A percentile compares a stretch with the other conserved stretches of the same genome.
Evolutionary conservation across 1,140 invertebrate genomes (phyloP).

Genomic region (Dermatophagoides farinae): DNA sequence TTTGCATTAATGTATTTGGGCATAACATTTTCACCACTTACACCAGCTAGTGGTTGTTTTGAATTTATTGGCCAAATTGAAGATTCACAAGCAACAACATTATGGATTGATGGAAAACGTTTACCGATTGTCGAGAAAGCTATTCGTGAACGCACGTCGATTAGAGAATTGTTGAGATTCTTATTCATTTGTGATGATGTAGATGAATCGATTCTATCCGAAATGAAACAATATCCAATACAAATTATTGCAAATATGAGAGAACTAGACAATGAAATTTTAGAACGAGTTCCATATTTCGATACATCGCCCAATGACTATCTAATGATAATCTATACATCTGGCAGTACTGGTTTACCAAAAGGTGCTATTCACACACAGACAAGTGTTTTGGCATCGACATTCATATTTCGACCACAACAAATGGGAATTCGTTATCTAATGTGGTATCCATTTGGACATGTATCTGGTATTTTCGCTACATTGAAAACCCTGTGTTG

Average conservation of each 20-base stretch:
- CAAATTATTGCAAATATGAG: no score
- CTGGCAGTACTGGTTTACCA: conserved; percentile 31
- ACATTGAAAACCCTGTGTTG: neutral
- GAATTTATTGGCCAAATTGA: neutral
- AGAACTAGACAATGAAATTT: neutral
- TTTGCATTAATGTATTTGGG: neutral
- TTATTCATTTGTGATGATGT: no score
- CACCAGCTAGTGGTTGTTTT: neutral
- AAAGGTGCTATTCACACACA: conserved; percentile 32
- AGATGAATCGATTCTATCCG: no score
- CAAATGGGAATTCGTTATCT: neutral
- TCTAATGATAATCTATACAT: conserved; percentile 21
- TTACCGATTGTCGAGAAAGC: neutral
- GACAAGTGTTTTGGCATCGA: neutral
- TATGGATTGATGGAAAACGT: neutral
- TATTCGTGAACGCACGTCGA: no score
- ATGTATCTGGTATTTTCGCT: neutral
- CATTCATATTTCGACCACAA: neutral
- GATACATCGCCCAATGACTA: neutral
- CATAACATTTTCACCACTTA: neutral
- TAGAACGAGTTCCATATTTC: neutral
- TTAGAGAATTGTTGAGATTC: no score
- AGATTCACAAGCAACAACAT: neutral
- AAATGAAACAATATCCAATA: no score
- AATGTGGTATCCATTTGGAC: neutral